A percentile compares a stretch with the other conserved stretches of the same genome.
These are phyloP conservation scores for Drosophila gaucha DNA, from an alignment of 2,888 invertebrate genomes.

Conservation along the genomic window DNA sequence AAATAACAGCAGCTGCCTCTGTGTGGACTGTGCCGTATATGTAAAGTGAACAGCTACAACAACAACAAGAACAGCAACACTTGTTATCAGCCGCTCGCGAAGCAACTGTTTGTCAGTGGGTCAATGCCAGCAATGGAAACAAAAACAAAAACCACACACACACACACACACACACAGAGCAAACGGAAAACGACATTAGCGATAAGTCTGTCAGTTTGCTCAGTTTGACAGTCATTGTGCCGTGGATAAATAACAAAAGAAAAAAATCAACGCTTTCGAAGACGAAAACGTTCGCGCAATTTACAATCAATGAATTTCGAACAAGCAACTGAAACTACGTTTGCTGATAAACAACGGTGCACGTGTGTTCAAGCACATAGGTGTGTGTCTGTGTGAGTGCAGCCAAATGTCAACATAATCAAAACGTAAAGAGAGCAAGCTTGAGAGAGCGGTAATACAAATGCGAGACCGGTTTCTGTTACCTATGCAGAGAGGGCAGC, in stretches of 20 bases:
- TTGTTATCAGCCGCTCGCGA: slow-evolving; percentile 58
- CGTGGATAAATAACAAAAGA: slow-evolving; percentile 34
- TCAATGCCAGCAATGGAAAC: slow-evolving; percentile 62
- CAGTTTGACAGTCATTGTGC: slow-evolving; percentile 57
- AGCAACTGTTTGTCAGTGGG: slow-evolving; percentile 56
- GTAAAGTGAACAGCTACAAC: slow-evolving; percentile 6
- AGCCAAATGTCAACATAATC: slow-evolving; percentile 64
- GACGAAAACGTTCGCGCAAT: slow-evolving; percentile 45
- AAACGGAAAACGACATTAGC: slow-evolving; percentile 29
- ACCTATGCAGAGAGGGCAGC: not conserved
- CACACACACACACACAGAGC: not conserved
- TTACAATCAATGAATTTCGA: slow-evolving; percentile 62
- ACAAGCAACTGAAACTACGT: slow-evolving; percentile 48
- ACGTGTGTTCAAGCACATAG: slow-evolving; percentile 20
- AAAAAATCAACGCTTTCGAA: slow-evolving; percentile 39
- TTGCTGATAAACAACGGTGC: slow-evolving; percentile 42
- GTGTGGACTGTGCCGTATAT: not conserved
- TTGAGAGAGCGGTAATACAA: slow-evolving; percentile 3
- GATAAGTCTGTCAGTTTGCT: slow-evolving; percentile 32
- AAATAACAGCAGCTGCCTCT: slow-evolving; percentile 3
- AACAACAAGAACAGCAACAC: slow-evolving; percentile 21
- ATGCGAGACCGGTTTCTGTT: slow-evolving; percentile 52
- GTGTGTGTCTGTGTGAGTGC: slow-evolving; percentile 35
- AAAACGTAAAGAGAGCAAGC: slow-evolving; percentile 28
- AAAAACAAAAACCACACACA: slow-evolving; percentile 1